Evolutionary conservation across 2,888 invertebrate genomes (phyloP).

Genomic region (Nudaria mundana): DNA sequence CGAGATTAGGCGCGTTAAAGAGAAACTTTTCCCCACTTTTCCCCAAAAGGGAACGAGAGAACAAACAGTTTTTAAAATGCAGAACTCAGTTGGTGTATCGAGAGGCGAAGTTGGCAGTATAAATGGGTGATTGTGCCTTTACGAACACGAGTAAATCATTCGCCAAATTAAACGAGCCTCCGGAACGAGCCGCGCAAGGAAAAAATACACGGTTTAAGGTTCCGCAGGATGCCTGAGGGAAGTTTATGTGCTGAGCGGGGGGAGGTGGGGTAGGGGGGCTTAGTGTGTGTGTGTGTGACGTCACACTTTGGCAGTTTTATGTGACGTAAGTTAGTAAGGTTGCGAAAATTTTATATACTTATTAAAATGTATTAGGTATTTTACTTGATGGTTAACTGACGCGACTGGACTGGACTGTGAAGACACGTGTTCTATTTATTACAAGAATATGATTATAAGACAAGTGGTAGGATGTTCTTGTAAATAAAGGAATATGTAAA

Average conservation of each 20-base stretch:
- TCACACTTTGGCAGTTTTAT: background rate
- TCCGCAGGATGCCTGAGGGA: constrained; percentile 11
- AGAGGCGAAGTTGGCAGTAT: background rate
- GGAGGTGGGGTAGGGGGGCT: background rate
- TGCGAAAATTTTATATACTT: background rate
- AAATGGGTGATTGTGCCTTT: background rate
- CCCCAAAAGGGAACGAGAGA: background rate
- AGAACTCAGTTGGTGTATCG: background rate
- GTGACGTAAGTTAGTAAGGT: background rate
- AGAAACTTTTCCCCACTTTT: background rate
- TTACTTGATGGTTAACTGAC: too few relatives aligned
- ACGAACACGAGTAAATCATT: constrained; percentile 29
- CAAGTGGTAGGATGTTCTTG: too few relatives aligned
- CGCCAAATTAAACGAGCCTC: constrained; percentile 41
- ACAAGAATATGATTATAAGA: too few relatives aligned
- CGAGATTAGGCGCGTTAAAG: background rate
- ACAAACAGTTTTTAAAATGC: background rate
- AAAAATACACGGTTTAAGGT: constrained; percentile 29
- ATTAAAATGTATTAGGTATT: background rate
- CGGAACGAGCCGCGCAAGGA: constrained; percentile 23
- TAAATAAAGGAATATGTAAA: too few relatives aligned
- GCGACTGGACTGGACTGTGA: too few relatives aligned
- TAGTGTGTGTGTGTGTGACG: background rate
- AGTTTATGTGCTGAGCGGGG: background rate
- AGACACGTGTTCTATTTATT: too few relatives aligned